Evolutionary conservation across 2,797 vertebrate genomes (phyloP).

Genomic region (Sphaeramia orbicularis): DNA sequence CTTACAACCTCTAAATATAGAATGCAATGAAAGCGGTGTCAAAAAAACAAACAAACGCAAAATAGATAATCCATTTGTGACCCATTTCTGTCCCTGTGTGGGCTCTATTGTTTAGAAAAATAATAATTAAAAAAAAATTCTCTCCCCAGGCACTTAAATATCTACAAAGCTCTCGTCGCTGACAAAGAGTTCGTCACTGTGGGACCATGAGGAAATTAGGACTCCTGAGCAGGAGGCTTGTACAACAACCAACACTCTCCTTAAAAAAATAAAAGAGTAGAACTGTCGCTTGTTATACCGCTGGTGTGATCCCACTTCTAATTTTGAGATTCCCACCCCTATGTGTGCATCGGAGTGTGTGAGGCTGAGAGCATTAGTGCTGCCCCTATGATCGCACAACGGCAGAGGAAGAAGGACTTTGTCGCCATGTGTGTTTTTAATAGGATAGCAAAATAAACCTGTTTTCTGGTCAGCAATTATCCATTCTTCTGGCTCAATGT

Average conservation of each 20-base stretch:
- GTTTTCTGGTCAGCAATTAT: slow-evolving; percentile 79
- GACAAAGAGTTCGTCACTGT: slow-evolving; percentile 71
- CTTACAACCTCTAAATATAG: slow-evolving; percentile 70
- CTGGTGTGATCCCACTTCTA: slow-evolving; percentile 68
- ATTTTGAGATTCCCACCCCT: slow-evolving; percentile 72
- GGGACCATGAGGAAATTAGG: slow-evolving; percentile 66
- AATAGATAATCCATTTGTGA: slow-evolving; percentile 81
- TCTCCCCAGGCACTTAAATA: slow-evolving; percentile 71
- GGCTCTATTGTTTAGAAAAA: slow-evolving; percentile 73
- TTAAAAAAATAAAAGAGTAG: slow-evolving; percentile 40
- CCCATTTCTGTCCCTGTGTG: slow-evolving; percentile 81
- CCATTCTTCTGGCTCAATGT: slow-evolving; percentile 60
- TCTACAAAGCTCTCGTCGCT: slow-evolving; percentile 71
- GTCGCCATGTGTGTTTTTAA: slow-evolving; percentile 77
- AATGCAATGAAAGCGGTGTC: slow-evolving; percentile 67
- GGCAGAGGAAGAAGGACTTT: slow-evolving; percentile 56
- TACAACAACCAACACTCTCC: slow-evolving; percentile 50
- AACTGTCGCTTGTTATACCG: slow-evolving; percentile 54
- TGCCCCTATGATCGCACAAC: slow-evolving; percentile 58
- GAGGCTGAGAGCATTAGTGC: slow-evolving; percentile 63
- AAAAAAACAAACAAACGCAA: slow-evolving; percentile 70
- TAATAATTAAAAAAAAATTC: slow-evolving; percentile 61
- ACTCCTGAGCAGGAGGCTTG: slow-evolving; percentile 55
- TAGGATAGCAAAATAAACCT: slow-evolving; percentile 77
- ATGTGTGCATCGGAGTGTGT: slow-evolving; percentile 52